Evolutionary conservation across 2,888 invertebrate species (phyloP), one percentile per base, ranked within the genome.

Genomic region (Cosmia pyralina): DNA sequence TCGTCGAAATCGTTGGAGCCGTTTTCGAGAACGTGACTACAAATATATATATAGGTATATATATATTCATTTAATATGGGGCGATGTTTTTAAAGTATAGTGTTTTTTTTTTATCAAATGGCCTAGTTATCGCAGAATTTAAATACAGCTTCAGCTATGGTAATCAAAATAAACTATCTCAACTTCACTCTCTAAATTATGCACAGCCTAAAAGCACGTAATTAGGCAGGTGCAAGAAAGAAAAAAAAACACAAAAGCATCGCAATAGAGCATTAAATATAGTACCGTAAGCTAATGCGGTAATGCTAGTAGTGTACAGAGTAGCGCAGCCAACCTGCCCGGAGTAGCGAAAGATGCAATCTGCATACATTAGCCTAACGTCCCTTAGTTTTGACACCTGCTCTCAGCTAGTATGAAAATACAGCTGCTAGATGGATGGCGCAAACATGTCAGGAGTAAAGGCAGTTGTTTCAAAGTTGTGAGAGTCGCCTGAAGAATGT

Each of bases 291-390:
- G 91, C 89, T 90, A 93, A 93, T 91, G 92, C 90, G 88, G 90
- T 91, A 90, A 90, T 90, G 90, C 90, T 88, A 87, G 79, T 83
- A 77, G 82, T 72, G 82, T 82, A 83, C 74, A 76, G 82, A 81
- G 84, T 81, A 79, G 86, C 83, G 79, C 83, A 75, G 82, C 87
- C 79, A 86, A 69, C 82, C 83, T 72, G 86, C 81, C 76, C 69
- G 72, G 87, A 88, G 91, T 90, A 90, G 92, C 91, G 90, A 92
- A 92, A 93, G 94, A 93, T 94, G 95, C 95, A 95, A 95, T 95
- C 95, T 95, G 95, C 96, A 96, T 96, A 93, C 94, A 96, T 96
- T 96, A 95, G 93, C 94, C 93, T 93, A 94, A 94, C 93, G 93
- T 93, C 93, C 92, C 93, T 92, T 93, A 94, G 95, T 95, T 95